These are phyloP conservation scores for Rhimphoctona megacephalus DNA, from an alignment of 2,888 invertebrate species.

Conservation along the genomic window DNA sequence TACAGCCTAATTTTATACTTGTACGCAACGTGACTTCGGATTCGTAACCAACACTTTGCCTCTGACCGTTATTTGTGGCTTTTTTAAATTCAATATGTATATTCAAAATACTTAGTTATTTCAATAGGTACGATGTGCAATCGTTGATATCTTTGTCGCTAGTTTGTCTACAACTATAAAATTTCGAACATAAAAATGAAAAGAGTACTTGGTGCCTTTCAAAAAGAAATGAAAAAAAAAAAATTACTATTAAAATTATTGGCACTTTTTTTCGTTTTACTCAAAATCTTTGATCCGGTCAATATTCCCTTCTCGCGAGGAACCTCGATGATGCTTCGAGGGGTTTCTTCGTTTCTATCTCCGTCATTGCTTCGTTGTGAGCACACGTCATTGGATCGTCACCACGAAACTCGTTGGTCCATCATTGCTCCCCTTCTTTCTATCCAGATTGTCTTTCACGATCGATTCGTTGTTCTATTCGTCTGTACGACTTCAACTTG, in stretches of 20 bases:
- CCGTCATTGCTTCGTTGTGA: constrained; percentile 3
- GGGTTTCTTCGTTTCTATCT: constrained; percentile 27
- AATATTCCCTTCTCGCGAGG: constrained; percentile 64
- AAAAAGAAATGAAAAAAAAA: neutral
- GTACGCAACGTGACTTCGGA: constrained; percentile 77
- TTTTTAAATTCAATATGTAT: constrained; percentile 54
- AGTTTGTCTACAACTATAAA: constrained; percentile 18
- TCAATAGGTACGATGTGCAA: constrained; percentile 44
- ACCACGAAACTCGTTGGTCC: constrained; percentile 29
- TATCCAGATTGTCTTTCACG: constrained; percentile 21
- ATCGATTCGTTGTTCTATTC: constrained; percentile 1
- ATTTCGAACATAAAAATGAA: constrained; percentile 30
- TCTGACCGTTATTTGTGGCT: constrained; percentile 71
- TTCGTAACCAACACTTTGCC: constrained; percentile 73
- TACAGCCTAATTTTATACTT: constrained; percentile 84
- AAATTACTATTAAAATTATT: constrained; percentile 8
- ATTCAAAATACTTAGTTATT: constrained; percentile 49
- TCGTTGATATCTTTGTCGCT: constrained; percentile 48
- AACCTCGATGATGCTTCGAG: constrained; percentile 50
- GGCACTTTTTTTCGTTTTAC: constrained; percentile 39
- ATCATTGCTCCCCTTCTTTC: neutral
- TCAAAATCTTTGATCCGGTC: constrained; percentile 48
- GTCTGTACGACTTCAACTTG: neutral
- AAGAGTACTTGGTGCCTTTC: constrained; percentile 53
- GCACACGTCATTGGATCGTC: constrained; percentile 49